phyloP scores from a whole-genome alignment of 2,113 vertebrate species.

The Himantopus leucocephalus region DNA sequence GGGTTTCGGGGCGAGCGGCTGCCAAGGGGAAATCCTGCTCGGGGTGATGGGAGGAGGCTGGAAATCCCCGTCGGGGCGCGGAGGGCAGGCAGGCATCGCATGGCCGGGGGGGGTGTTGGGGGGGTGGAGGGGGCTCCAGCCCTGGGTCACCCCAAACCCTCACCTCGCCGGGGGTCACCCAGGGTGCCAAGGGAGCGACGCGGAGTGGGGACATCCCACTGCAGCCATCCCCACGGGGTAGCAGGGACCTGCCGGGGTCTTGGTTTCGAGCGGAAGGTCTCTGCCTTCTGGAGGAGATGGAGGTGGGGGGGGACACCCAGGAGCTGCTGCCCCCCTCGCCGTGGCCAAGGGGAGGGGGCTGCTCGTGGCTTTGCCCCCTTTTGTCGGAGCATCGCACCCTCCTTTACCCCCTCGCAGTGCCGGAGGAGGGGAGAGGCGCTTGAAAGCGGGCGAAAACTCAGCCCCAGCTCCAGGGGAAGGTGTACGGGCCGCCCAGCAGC shows the following conservation, averaged over 20 bases:
- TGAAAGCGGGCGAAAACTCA: background rate
- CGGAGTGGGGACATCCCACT: background rate
- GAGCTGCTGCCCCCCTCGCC: background rate
- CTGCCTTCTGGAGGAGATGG: background rate
- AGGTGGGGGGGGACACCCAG: background rate
- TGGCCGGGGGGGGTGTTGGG: too few species aligned
- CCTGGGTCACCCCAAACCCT: background rate
- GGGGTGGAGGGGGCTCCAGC: background rate
- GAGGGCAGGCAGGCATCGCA: too few species aligned
- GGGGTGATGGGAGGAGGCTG: background rate
- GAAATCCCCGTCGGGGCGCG: background rate
- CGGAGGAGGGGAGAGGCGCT: background rate
- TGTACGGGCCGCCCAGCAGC: accelerated
- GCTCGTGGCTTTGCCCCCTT: background rate
- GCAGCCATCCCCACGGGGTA: accelerated
- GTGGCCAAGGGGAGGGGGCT: background rate
- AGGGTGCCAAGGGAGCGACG: accelerated
- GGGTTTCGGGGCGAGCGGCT: background rate
- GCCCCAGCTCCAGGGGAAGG: background rate
- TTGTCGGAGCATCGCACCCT: accelerated
- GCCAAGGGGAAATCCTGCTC: background rate
- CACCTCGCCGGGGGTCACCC: accelerated
- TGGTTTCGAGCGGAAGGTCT: background rate
- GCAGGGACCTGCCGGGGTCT: background rate
- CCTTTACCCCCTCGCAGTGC: accelerated